Evolutionary conservation across 2,113 vertebrate species (phyloP).

Genomic region (Zosterops borbonicus): DNA sequence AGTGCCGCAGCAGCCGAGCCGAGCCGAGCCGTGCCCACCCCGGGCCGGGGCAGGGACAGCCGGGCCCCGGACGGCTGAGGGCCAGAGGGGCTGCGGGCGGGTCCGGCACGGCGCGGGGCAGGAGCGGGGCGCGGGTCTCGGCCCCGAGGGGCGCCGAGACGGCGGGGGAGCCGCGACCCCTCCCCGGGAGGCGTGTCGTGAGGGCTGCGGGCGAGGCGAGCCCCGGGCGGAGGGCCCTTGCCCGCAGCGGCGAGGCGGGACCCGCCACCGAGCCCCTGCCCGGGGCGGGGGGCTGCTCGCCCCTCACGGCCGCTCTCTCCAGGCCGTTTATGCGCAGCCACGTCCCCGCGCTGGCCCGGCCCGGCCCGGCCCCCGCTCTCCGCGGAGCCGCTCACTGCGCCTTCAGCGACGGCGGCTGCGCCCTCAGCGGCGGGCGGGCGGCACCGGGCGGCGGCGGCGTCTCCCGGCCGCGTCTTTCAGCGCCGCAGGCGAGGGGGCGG

Average conservation of each 20-base stretch:
- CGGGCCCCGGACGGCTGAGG: background rate
- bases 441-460: background rate
- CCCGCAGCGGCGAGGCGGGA: too few species aligned
- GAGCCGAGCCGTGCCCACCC: accelerated
- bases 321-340: background rate
- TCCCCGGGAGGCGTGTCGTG: background rate
- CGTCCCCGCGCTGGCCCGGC: background rate
- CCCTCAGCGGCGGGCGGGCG: background rate
- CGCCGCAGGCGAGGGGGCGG: background rate
- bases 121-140: background rate
- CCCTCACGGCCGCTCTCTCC: background rate
- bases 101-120: too few species aligned
- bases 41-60: accelerated
- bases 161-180: too few species aligned
- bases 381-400: background rate
- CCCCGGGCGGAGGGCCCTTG: too few species aligned
- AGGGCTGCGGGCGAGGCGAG: background rate
- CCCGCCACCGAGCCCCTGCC: background rate
- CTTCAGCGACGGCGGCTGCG: constrained; percentile 33
- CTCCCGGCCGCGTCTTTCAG: background rate
- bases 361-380: background rate
- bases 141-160: background rate
- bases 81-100: too few species aligned
- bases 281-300: background rate
- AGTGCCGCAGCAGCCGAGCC: background rate